Evolutionary conservation across 1,140 invertebrate species (phyloP), one percentile per base, ranked within the genome.

Genomic region (Drosophila kohkoa): DNA sequence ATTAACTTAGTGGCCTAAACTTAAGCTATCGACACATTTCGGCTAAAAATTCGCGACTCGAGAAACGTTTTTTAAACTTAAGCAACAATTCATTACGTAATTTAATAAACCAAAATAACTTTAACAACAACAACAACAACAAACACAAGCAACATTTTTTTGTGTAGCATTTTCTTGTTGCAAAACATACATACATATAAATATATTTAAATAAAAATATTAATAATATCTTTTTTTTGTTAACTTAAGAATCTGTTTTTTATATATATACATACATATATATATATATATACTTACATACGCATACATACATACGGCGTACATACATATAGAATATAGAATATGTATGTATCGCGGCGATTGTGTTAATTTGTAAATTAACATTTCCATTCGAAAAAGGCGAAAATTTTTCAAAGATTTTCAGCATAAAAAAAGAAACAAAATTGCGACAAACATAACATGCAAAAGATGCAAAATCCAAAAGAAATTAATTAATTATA

Each of bases 351-450:
- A 63, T 45, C 5, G 28, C 7, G 16, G 35, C 10, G 20, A 65
- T 71, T 52, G 58, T 70, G 66, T 75, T 70, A 63, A 75, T 75
- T 70, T 75, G 72, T 75, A 75, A 70, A 75, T 70, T 75, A 75
- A 75, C 65, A 75, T 63, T 63, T 70, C 38, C 51, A 69, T 67
- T 58, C 55, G 46, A 60, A 73, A 60, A 73, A 13, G 25, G 45
- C 54, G 57, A 54, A 68, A 74, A 68, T 75, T 70, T 75, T 69
- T 51, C 15, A 70, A 57, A 69, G 10, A 49, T 69, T 63, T 41
- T 70, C 30, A 43, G 51, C 49, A 28, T 10, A 38, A 49, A 69
- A 57, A 67, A 35, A 25, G 20, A 25, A 25, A 20, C 20, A 25
- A 25, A 25, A 25, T 25, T 25, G 20, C n/a, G 28, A 51, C 48